Base-by-base conservation (phyloP, 1,140 invertebrate genomes). In the Drosophila nannoptera region DNA sequence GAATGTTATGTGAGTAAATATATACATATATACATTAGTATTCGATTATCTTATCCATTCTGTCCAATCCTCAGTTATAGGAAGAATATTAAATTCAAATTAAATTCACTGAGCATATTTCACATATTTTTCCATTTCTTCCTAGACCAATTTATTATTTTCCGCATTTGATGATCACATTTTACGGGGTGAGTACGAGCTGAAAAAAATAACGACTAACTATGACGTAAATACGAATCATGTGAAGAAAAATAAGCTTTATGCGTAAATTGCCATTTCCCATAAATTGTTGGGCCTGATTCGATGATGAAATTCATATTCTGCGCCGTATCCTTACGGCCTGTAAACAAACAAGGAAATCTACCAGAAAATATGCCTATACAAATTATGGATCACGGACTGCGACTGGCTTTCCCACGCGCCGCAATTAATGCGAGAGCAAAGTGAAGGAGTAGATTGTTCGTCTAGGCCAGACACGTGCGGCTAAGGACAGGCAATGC, bases 351-450 rank as follows among this genome's bases (percentile, higher is more conserved):
- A 38, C 8, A 35, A 35, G 35, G 4, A 14, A 42, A 38, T 52
- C 9, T 58, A 14, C 12, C 32, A 31, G 6, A 16, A 45, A 67
- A 49, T 48, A 55, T 62, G 65, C 14, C 42, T 40, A 68, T 63
- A 42, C 32, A 66, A 66, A 58, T 60, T 43, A 50, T 14, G 45
- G 22, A 16, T 8, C 11, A 2, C 16, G 31, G 22, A 9, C 16
- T 6, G 36, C 40, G n/a, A 33, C 33, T 54, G 60, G 42, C 29
- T 56, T 64, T 55, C 62, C 62, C 76, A 78, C 76, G 67, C 67
- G 54, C 72, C 71, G 71, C 67, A 78, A 59, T 78, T 78, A 81
- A 81, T 69, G 67, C 54, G 12, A 12, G 32, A 22, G 60, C 52
- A 49, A 64, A 43, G 36, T 52, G 16, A 32, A 16, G 22, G 35